A percentile compares a stretch with the other conserved stretches of the same genome.
phyloP scores from a whole-genome alignment of 2,888 invertebrate genomes.

The Amiota mariae region DNA sequence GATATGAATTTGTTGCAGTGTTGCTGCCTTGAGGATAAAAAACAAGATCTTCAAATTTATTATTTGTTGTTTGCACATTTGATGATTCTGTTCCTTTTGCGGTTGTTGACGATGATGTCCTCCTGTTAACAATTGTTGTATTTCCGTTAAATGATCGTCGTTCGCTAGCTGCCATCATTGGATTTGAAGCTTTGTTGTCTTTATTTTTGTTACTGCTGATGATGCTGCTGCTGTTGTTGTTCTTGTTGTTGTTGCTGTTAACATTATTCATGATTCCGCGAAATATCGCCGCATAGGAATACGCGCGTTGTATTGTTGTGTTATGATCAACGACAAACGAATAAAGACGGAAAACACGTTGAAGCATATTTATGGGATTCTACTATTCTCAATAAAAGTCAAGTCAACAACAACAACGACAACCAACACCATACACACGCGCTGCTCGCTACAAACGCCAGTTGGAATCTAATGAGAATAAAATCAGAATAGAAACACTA shows the following conservation, averaged over 20 bases:
- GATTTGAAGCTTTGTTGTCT: no score
- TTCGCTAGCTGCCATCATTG: not conserved
- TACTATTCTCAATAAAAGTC: no score
- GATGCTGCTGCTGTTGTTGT: no score
- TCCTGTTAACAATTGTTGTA: constrained; percentile 15
- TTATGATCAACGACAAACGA: not conserved
- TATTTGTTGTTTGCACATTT: constrained; percentile 18
- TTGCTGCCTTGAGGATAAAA: constrained; percentile 43
- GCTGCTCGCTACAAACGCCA: no score
- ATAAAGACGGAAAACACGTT: not conserved
- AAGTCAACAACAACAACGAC: no score
- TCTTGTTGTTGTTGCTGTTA: not conserved
- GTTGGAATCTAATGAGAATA: no score
- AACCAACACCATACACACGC: no score
- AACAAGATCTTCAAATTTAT: constrained; percentile 45
- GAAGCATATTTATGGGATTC: no score
- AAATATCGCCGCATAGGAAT: not conserved
- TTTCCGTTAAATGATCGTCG: not conserved
- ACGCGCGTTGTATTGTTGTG: not conserved
- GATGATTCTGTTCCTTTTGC: not conserved
- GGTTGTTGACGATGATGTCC: not conserved
- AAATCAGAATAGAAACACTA: no score
- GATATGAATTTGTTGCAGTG: not conserved
- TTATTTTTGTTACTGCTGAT: not conserved
- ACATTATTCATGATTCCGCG: not conserved